Conservation (phyloP, 2,797 vertebrate genomes). For the Eulemur coronatus region DNA sequence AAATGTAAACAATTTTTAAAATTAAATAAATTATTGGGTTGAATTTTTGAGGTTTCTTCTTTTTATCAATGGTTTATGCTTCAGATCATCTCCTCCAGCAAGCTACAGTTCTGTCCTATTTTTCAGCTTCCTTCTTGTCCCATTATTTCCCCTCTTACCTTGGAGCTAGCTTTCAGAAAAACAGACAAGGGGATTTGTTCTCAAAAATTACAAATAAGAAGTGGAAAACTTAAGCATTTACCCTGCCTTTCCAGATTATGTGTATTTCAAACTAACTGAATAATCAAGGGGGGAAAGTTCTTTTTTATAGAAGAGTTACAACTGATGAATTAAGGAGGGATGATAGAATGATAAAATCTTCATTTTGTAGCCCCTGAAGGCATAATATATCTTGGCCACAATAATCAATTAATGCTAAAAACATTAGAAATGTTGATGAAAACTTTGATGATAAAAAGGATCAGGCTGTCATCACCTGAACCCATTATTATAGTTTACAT, state of each 20-base stretch:
- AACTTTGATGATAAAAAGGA: not conserved
- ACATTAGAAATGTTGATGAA: not conserved
- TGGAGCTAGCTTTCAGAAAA: too few species aligned
- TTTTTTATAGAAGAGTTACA: not conserved
- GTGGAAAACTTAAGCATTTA: not conserved
- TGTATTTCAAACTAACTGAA: not conserved
- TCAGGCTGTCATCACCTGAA: not conserved
- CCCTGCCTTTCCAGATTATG: not conserved
- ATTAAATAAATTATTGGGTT: too few species aligned
- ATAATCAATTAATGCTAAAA: slow-evolving; percentile 5
- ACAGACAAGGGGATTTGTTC: not conserved
- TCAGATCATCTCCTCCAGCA: too few species aligned
- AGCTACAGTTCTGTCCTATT: too few species aligned
- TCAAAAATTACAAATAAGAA: not conserved
- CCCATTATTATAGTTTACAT: not conserved
- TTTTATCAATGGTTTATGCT: too few species aligned
- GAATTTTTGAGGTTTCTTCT: too few species aligned
- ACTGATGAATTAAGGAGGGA: not conserved
- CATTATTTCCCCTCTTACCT: too few species aligned
- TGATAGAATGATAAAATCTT: not conserved
- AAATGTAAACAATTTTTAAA: too few species aligned
- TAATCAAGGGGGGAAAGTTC: not conserved
- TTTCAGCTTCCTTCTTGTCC: too few species aligned
- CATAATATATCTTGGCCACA: not conserved
- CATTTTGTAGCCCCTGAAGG: not conserved